phyloP scores from a whole-genome alignment of 2,797 vertebrate genomes.

The Arrhamphus sclerolepis region DNA sequence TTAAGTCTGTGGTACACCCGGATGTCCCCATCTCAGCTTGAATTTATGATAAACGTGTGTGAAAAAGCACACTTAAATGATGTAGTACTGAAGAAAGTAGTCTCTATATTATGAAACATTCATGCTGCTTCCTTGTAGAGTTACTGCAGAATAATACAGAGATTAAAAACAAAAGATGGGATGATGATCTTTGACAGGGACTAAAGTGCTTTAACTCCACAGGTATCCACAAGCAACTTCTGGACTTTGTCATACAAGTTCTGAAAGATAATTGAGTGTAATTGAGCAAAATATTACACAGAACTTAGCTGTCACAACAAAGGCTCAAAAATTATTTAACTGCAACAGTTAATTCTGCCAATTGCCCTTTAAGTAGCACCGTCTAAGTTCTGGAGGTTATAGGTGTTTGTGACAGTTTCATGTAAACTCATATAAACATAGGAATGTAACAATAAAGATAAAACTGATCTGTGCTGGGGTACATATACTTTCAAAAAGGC shows the following conservation, averaged over 20 bases:
- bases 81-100: constrained; percentile 18
- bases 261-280: constrained; percentile 2
- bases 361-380: too few species aligned
- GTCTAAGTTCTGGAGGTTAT: not conserved
- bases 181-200: constrained; percentile 21
- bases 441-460: too few species aligned
- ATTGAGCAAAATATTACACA: too few species aligned
- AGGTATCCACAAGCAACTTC: constrained; percentile 1
- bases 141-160: constrained; percentile 7
- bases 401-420: not conserved
- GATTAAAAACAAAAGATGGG: constrained; percentile 6
- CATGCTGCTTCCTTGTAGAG: constrained; percentile 22
- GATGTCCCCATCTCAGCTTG: constrained; percentile 32
- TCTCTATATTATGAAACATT: constrained; percentile 56
- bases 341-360: too few species aligned
- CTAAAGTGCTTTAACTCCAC: constrained; percentile 7
- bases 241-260: constrained; percentile 6
- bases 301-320: too few species aligned
- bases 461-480: too few species aligned
- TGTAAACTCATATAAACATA: too few species aligned
- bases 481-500: too few species aligned
- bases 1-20: constrained; percentile 16
- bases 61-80: constrained; percentile 23
- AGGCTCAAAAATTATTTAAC: not conserved
- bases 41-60: constrained; percentile 47